Percentiles rank a stretch among this genome's conserved stretches.
Conservation (phyloP, 2,113 vertebrate genomes). For the Dicerorhinus sumatrensis region DNA sequence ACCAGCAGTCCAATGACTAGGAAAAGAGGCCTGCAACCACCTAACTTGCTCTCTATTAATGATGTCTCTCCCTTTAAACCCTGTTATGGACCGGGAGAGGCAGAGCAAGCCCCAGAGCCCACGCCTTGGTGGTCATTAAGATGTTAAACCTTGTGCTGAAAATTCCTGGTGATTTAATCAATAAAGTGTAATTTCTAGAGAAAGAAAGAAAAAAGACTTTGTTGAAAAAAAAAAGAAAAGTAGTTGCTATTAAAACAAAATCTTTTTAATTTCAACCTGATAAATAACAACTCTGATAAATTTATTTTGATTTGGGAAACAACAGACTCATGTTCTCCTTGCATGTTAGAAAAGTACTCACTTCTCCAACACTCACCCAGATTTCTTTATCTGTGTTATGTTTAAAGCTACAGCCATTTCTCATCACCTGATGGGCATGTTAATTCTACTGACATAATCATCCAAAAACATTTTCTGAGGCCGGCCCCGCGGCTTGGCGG, state of each 20-base stretch:
- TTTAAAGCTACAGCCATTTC: conserved; percentile 1
- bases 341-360: background rate
- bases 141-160: no score
- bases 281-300: conserved; percentile 35
- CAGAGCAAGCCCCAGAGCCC: no score
- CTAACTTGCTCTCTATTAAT: no score
- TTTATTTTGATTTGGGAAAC: conserved; percentile 16
- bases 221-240: no score
- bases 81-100: no score
- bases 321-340: background rate
- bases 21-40: no score
- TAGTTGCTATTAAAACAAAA: conserved; percentile 17
- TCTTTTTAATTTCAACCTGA: background rate
- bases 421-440: background rate
- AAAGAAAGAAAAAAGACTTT: no score
- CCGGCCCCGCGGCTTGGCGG: no score
- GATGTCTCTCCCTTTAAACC: no score
- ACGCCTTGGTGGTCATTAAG: no score
- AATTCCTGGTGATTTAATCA: no score
- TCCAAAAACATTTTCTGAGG: conserved; percentile 1
- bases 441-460: conserved; percentile 33
- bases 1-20: background rate
- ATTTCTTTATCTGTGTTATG: background rate
- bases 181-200: no score
- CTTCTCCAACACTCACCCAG: background rate